A percentile compares a stretch with the other conserved stretches of the same genome.
phyloP scores from a whole-genome alignment of 2,888 invertebrate species.

The Ligdia adustata region DNA sequence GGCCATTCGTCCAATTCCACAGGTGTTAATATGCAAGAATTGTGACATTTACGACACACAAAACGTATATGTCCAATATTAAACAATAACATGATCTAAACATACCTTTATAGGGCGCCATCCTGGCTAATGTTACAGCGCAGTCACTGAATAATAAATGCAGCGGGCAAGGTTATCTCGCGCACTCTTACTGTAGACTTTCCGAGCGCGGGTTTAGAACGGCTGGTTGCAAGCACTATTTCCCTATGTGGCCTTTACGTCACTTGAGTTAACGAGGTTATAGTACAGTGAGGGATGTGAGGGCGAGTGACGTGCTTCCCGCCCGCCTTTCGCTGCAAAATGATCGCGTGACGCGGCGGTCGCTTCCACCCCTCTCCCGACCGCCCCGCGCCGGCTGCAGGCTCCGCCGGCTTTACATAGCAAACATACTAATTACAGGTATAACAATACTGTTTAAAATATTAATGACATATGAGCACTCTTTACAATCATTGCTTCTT shows the following conservation, averaged over 20 bases:
- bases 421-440: constrained; percentile 53
- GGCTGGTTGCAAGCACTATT: constrained; percentile 43
- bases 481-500: not conserved
- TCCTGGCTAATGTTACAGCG: constrained; percentile 71
- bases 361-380: constrained; percentile 50
- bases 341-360: constrained; percentile 77
- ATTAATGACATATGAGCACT: not conserved
- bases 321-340: constrained; percentile 67
- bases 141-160: constrained; percentile 80
- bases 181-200: constrained; percentile 26
- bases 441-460: constrained; percentile 35
- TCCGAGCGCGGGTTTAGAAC: constrained; percentile 6
- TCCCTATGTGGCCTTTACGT: constrained; percentile 64
- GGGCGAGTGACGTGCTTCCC: constrained; percentile 64
- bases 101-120: constrained; percentile 78
- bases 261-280: constrained; percentile 74
- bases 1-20: constrained; percentile 13
- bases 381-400: constrained; percentile 56
- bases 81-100: constrained; percentile 40
- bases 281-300: constrained; percentile 53
- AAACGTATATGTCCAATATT: constrained; percentile 27
- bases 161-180: constrained; percentile 68
- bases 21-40: constrained; percentile 21
- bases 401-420: constrained; percentile 53
- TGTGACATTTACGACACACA: constrained; percentile 10